Evolutionary conservation across 2,113 vertebrate species (phyloP).

Genomic region (Abramis brama): DNA sequence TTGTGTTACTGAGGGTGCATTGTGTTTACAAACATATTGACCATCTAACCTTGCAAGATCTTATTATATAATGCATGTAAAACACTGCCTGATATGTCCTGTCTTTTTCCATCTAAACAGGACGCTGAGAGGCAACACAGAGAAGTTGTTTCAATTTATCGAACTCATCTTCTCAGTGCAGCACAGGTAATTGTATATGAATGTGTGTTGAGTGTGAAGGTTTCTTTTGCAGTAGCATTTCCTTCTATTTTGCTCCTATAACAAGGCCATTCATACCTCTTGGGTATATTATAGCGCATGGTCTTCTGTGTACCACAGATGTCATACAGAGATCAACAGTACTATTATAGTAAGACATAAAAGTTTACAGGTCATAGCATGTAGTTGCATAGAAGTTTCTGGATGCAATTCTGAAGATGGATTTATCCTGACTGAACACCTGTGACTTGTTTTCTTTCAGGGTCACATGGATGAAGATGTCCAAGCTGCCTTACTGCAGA

Average conservation of each 20-base stretch:
- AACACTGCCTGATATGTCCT: not conserved
- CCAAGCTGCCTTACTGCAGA: constrained; percentile 94
- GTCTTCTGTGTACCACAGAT: not conserved
- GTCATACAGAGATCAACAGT: not conserved
- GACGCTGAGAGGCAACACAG: constrained; percentile 93
- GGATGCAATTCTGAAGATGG: not conserved
- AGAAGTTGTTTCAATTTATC: constrained; percentile 93
- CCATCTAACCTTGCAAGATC: not conserved
- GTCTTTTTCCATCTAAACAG: constrained; percentile 65
- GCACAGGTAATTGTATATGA: constrained; percentile 82
- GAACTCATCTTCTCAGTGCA: constrained; percentile 95
- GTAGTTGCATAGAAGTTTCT: not conserved
- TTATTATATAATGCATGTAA: not conserved
- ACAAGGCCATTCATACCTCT: not conserved
- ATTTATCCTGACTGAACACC: constrained; percentile 5
- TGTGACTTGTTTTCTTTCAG: constrained; percentile 66
- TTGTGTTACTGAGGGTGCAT: not conserved
- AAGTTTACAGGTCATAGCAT: not conserved
- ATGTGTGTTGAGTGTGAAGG: constrained; percentile 20
- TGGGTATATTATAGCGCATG: too few species aligned
- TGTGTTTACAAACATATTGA: not conserved
- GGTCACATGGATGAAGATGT: constrained; percentile 99
- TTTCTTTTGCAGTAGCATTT: not conserved
- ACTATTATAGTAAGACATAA: not conserved
- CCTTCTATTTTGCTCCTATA: not conserved